Evolutionary conservation across 2,797 vertebrate genomes (phyloP).

Genomic region (Capromys pilorides): DNA sequence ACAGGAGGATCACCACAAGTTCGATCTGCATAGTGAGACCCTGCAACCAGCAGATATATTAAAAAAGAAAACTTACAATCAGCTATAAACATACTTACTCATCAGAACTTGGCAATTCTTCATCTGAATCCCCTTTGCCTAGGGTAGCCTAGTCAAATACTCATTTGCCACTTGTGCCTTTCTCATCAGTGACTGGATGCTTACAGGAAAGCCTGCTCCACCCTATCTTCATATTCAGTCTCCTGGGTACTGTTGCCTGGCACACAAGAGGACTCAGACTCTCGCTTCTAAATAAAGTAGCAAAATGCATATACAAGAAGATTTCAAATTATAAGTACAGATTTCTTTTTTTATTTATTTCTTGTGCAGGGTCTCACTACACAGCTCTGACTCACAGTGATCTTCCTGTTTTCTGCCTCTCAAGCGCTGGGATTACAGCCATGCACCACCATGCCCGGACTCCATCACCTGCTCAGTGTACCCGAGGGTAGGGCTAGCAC

Average conservation of each 20-base stretch:
- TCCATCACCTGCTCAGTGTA: too few species aligned
- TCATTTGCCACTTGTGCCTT: not conserved
- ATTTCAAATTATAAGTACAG: not conserved
- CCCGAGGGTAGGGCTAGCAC: too few species aligned
- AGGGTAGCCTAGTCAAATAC: not conserved
- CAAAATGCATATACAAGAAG: not conserved
- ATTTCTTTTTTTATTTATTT: not conserved
- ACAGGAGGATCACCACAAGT: too few species aligned
- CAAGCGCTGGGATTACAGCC: too few species aligned
- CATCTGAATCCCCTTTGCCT: not conserved
- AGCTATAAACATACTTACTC: conserved; percentile 19
- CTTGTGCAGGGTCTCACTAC: too few species aligned
- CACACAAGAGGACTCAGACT: not conserved
- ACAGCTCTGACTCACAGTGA: too few species aligned
- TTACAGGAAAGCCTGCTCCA: conserved; percentile 9
- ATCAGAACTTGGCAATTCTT: not conserved
- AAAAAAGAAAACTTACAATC: not conserved
- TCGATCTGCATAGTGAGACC: too few species aligned
- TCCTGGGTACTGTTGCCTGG: not conserved
- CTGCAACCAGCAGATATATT: not conserved
- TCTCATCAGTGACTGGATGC: not conserved
- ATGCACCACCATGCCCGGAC: too few species aligned
- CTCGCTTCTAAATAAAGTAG: not conserved
- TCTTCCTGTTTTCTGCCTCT: too few species aligned
- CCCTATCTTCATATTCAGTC: not conserved